Percentiles rank a stretch among this genome's conserved stretches.
phyloP scores from a whole-genome alignment of 2,113 vertebrate genomes.

The Gopherus evgoodei region DNA sequence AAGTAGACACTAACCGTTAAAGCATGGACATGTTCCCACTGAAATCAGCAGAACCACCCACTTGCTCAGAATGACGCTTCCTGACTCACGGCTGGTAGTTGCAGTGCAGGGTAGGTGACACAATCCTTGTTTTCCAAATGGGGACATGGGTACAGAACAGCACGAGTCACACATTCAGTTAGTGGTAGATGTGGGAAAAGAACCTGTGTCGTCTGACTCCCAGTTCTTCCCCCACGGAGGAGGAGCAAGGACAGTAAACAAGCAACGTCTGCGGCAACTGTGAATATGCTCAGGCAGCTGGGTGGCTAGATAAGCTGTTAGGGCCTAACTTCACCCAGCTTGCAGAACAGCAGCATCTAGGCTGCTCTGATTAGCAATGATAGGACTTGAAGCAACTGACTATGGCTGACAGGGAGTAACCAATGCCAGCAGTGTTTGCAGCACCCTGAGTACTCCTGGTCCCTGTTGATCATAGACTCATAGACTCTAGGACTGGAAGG shows the following conservation, averaged over 20 bases:
- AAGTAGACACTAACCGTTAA: not conserved
- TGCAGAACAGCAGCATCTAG: not conserved
- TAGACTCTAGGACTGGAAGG: too few species aligned
- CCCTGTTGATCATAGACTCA: too few species aligned
- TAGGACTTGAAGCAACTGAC: not conserved
- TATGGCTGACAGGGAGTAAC: not conserved
- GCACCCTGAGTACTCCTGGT: not conserved
- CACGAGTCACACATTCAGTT: not conserved
- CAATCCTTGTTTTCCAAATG: not conserved
- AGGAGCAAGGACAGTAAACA: not conserved
- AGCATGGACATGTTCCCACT: not conserved
- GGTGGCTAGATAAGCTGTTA: not conserved
- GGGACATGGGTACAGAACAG: not conserved
- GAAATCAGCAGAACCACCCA: not conserved
- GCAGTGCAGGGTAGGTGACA: not conserved
- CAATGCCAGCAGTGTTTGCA: not conserved
- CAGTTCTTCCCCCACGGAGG: not conserved
- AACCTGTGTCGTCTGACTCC: not conserved
- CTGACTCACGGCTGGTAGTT: not conserved
- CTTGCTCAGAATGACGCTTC: not conserved
- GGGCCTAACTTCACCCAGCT: not conserved
- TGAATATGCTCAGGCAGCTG: not conserved
- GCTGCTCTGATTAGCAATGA: not conserved
- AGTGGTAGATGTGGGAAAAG: not conserved
- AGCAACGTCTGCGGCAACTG: not conserved